Base-by-base conservation (phyloP, 2,113 vertebrate genomes). In the Aegithalos caudatus region DNA sequence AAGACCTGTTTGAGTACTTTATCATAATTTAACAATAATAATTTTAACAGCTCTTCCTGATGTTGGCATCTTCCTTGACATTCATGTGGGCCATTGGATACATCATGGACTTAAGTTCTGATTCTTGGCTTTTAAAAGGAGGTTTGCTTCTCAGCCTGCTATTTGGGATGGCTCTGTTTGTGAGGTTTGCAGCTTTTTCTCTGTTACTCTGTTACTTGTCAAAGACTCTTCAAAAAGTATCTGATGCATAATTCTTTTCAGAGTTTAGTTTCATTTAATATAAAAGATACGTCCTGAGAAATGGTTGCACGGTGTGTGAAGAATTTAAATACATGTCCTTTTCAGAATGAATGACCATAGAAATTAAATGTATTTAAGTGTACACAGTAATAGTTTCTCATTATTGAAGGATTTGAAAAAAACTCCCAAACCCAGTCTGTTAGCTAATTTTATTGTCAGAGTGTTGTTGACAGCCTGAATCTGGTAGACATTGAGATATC, bases 61-160 rank as follows among this genome's bases (percentile, higher is more conserved):
- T 99, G 96, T 92, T 98, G 81, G 19, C 97, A 24, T 97, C 98
- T 91, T 98, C 96, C 77, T 92, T 98, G 29, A 69, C 90, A 5
- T 81, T 98, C 42, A 78, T 99, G 83, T 99, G 99, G 94, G 97
- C 98, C 38, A 40, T 99, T 38, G 99, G 98, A 88, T 98, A 98
- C 18, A 42, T 99, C 17, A 35, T 98, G 40, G 97, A 99, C 77
- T 97, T 99, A 97, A 97, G 97, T 97, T 99, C 99, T 4, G 99
- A 99, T 96, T 99, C 99, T 23, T 99, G 99, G 99, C 97, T 99
- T 94, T 98, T 99, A 74, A 99, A 99, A 98, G 99, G 98, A 89
- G 95, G 97, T 84, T 98, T 99, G 87, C 97, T 99, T 58, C 92
- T 98, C 60, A 97, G 98, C 79, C 69, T 99, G 57, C 96, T 98